Evolutionary conservation across 2,888 invertebrate species (phyloP).

Genomic region (Tenodera sinensis): DNA sequence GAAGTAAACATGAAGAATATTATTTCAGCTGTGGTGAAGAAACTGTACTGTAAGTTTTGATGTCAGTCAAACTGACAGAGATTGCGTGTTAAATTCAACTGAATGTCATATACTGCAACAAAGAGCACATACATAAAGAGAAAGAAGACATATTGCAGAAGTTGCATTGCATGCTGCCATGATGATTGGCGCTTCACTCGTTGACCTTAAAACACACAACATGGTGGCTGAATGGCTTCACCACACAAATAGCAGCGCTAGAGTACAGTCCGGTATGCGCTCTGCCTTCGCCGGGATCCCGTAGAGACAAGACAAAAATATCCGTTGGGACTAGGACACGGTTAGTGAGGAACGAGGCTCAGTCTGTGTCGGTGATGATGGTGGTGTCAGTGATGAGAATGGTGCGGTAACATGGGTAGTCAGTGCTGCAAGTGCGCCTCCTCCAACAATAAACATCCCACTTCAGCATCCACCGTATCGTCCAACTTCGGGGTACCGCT

Average conservation of each 20-base stretch:
- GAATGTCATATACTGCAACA: too few relatives aligned
- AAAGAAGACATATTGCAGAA: too few relatives aligned
- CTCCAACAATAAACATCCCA: constrained; percentile 44
- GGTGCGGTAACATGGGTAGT: constrained; percentile 50
- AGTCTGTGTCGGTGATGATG: not conserved
- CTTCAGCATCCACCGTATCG: constrained; percentile 45
- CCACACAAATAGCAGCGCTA: constrained; percentile 6
- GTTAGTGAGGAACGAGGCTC: not conserved
- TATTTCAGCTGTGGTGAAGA: too few relatives aligned
- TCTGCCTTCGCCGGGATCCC: not conserved
- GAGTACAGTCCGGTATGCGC: not conserved
- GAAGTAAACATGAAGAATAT: too few relatives aligned
- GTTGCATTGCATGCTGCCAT: too few relatives aligned
- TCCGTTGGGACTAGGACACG: not conserved
- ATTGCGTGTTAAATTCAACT: too few relatives aligned
- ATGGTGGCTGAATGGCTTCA: not conserved
- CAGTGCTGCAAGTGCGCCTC: constrained; percentile 59
- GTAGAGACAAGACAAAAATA: constrained; percentile 5
- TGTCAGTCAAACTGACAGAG: too few relatives aligned
- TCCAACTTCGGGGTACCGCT: constrained; percentile 17
- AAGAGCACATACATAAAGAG: too few relatives aligned
- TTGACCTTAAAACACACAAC: not conserved
- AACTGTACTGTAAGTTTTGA: too few relatives aligned
- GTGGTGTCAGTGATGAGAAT: constrained; percentile 40
- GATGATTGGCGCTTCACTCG: too few relatives aligned